These are phyloP conservation scores for Psittacula cyanocephala DNA, from an alignment of 2,113 vertebrate species.

Conservation along the genomic window DNA sequence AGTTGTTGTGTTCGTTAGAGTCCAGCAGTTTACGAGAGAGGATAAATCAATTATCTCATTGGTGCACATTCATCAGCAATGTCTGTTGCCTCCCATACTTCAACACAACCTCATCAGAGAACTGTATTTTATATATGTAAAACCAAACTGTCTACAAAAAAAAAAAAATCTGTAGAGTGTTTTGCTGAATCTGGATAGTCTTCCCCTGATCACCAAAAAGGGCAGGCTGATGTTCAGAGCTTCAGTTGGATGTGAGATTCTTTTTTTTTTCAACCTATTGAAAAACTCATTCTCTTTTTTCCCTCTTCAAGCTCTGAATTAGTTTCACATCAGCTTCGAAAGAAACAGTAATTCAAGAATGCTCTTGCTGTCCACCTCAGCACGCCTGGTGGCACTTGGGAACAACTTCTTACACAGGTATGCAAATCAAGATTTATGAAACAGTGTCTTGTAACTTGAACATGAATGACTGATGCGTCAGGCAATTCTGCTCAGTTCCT, in stretches of 20 bases:
- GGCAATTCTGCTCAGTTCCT: not conserved
- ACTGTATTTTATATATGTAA: not conserved
- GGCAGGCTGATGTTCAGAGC: not conserved
- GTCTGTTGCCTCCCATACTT: not conserved
- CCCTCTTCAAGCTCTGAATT: not conserved
- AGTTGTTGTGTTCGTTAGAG: not conserved
- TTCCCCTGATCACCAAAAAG: not conserved
- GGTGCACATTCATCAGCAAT: not conserved
- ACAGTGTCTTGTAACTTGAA: not conserved
- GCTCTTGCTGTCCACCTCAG: not conserved
- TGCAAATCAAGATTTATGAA: not conserved
- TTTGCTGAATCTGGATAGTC: not conserved
- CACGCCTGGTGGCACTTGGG: not conserved
- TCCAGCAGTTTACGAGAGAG: not conserved
- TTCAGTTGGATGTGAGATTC: fast-evolving
- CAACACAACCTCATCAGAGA: not conserved
- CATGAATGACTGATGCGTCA: not conserved
- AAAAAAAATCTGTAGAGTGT: not conserved
- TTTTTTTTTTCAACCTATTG: not conserved
- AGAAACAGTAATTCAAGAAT: not conserved
- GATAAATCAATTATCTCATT: not conserved
- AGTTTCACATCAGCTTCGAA: not conserved
- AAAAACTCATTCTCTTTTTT: not conserved
- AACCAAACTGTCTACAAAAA: not conserved
- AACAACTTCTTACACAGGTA: not conserved